Evolutionary conservation across 2,797 vertebrate genomes (phyloP).

Genomic region (Linurgus olivaceus): DNA sequence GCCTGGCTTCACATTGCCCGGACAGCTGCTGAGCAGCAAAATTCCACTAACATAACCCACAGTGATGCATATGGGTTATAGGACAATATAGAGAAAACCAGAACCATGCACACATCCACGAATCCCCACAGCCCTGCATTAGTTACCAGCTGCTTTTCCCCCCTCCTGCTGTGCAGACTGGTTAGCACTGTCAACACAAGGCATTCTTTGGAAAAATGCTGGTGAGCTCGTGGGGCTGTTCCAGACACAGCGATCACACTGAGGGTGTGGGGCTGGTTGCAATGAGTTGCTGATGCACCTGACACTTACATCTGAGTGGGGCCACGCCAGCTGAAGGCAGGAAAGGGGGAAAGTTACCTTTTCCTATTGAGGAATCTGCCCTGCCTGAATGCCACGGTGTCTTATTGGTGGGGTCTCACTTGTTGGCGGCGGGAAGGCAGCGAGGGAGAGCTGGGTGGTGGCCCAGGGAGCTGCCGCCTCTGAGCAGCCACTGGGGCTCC

Average conservation of each 20-base stretch:
- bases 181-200: conserved; percentile 38
- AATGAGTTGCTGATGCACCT: not conserved
- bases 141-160: conserved; percentile 13
- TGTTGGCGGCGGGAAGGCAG: not conserved
- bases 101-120: not conserved
- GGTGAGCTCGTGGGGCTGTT: not conserved
- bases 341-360: not conserved
- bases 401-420: not conserved
- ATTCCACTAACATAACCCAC: not conserved
- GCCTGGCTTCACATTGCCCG: not conserved
- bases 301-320: not conserved
- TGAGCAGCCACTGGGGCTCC: fast-evolving
- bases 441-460: fast-evolving
- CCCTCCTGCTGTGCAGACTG: not conserved
- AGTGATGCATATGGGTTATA: not conserved
- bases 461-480: not conserved
- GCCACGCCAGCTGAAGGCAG: not conserved
- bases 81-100: conserved; percentile 12
- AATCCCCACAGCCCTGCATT: not conserved
- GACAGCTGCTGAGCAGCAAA: conserved; percentile 42
- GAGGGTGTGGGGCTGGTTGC: not conserved
- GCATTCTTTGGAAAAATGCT: not conserved
- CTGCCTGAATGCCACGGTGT: fast-evolving
- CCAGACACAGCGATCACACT: fast-evolving
- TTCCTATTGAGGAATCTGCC: not conserved